Conservation (phyloP, 2,888 invertebrate species). For the Mesoligia furuncula region DNA sequence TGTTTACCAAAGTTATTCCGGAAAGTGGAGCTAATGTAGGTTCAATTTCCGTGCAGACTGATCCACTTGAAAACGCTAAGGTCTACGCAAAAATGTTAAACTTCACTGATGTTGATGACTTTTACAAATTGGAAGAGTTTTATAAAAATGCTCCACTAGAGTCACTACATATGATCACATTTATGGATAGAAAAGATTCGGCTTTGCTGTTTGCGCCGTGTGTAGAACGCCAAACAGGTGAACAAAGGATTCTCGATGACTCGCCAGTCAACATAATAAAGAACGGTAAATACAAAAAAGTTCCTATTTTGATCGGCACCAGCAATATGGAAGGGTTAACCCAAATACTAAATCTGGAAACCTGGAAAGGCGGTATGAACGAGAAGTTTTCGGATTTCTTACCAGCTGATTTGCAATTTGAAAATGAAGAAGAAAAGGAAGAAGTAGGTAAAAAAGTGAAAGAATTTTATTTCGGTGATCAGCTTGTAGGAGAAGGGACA, state of each 20-base stretch:
- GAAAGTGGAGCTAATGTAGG: constrained; percentile 72
- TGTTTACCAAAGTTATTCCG: constrained; percentile 73
- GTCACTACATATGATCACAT: constrained; percentile 36
- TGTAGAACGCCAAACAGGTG: constrained; percentile 38
- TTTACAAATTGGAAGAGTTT: constrained; percentile 65
- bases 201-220: constrained; percentile 49
- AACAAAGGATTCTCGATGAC: constrained; percentile 31
- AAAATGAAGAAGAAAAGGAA: constrained; percentile 65
- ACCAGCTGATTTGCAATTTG: constrained; percentile 73
- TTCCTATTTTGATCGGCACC: constrained; percentile 53
- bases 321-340: constrained; percentile 55
- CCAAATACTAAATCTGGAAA: constrained; percentile 15
- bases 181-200: constrained; percentile 27
- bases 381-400: constrained; percentile 72
- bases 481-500: constrained; percentile 58
- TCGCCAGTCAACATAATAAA: constrained; percentile 47
- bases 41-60: constrained; percentile 63
- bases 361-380: constrained; percentile 70
- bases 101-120: constrained; percentile 67
- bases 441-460: constrained; percentile 66
- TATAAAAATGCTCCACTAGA: constrained; percentile 66
- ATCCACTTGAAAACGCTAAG: constrained; percentile 74
- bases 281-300: constrained; percentile 38
- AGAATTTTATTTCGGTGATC: constrained; percentile 75
- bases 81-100: constrained; percentile 68